Evolutionary conservation across 2,888 invertebrate genomes (phyloP), one percentile per base, ranked within the genome.

Genomic region (Eupeodes luniger): DNA sequence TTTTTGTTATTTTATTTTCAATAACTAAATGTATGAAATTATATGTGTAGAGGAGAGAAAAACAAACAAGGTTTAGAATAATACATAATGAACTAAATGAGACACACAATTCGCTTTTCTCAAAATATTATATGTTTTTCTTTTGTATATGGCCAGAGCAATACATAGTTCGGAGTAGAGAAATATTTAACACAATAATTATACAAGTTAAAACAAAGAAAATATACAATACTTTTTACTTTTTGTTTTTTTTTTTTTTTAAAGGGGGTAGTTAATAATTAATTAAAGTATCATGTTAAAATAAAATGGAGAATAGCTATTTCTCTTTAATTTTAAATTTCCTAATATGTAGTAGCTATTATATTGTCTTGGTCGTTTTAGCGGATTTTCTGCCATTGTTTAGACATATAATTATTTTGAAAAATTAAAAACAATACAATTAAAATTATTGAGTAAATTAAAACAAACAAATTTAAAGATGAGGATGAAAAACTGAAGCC

Each of bases 331-430:
- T n/a, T 40, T n/a, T 61, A 40, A 40, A 62, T 62, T 44, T 12
- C 62, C 40, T 44, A 16, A 6, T 6, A n/a, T n/a, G n/a, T n/a
- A 16, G 16, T 27, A 49, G 49, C n/a, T n/a, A 16, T 72, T 47
- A 14, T n/a, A 81, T 74, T 81, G n/a, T 59, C 11, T 67, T 67
- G 81, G 44, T 51, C 59, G 67, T 77, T 19, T 34, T 4, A 16
- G 11, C 36, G 12, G 34, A 19, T 51, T 36, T 27, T 75, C 53
- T 53, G 69, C 11, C 27, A 51, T 49, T 51, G 27, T 19, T 12
- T 53, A 19, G 16, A 81, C n/a, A 53, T 44, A 75, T 19, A 76
- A 34, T 12, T 69, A 69, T 81, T 75, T 61, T 76, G 66, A 81
- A 81, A 75, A 62, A 67, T 69, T 61, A 19, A 81, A 49, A 80